Conservation (phyloP, 2,797 vertebrate species). For the Spinus pinus region DNA sequence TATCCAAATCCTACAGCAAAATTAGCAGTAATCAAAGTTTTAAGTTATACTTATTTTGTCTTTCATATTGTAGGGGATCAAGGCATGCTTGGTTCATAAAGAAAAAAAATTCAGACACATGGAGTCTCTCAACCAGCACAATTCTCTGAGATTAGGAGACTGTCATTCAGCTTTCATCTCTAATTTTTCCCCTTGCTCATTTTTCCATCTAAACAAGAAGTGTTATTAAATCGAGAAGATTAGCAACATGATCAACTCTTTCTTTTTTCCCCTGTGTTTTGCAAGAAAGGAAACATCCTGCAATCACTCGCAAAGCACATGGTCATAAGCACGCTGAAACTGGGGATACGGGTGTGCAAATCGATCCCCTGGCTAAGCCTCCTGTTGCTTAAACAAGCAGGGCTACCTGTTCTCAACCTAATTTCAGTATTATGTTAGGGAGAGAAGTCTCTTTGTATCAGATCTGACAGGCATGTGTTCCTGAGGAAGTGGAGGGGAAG, state of each 20-base stretch:
- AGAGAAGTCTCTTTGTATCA: constrained; percentile 63
- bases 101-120: not conserved
- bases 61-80: not conserved
- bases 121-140: constrained; percentile 1
- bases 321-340: not conserved
- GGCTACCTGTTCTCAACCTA: constrained; percentile 60
- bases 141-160: constrained; percentile 50
- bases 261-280: not conserved
- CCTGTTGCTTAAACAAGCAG: not conserved
- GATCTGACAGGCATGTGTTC: constrained; percentile 82
- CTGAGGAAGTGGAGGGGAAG: constrained; percentile 81
- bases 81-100: not conserved
- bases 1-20: not conserved
- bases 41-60: not conserved
- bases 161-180: constrained; percentile 59
- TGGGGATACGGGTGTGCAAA: not conserved
- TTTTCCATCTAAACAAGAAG: constrained; percentile 56
- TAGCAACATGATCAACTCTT: not conserved
- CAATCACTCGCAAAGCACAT: not conserved
- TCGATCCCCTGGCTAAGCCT: not conserved
- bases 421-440: constrained; percentile 49
- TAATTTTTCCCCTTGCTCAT: constrained; percentile 62
- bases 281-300: not conserved
- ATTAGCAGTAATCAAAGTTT: not conserved
- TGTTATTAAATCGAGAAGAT: constrained; percentile 30